Evolutionary conservation across 2,797 vertebrate species (phyloP).

Genomic region (Mormyrus hasselquistii): DNA sequence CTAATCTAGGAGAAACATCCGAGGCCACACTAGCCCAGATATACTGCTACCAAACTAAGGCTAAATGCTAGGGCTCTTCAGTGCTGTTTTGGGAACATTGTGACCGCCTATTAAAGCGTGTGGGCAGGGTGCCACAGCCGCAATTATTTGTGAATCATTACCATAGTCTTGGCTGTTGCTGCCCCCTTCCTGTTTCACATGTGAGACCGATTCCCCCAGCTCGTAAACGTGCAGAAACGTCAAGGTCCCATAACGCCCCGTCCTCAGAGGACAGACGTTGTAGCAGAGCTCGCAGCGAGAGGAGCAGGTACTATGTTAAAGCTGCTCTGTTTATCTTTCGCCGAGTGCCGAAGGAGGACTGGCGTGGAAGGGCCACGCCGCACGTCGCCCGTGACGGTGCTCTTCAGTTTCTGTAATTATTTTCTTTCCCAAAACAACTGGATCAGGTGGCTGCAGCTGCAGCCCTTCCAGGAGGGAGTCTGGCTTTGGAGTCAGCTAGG

Average conservation of each 20-base stretch:
- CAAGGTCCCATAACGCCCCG: background rate
- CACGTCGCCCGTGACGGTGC: background rate
- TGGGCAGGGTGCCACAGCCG: constrained; percentile 9
- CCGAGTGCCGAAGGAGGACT: background rate
- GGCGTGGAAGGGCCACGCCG: background rate
- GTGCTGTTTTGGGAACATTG: background rate
- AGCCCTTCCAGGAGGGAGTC: background rate
- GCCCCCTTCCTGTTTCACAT: constrained; percentile 14
- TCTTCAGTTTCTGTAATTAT: background rate
- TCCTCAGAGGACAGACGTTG: background rate
- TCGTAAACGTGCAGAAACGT: background rate
- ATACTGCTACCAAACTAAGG: background rate
- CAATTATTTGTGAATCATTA: constrained; percentile 23
- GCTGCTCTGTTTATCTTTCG: background rate
- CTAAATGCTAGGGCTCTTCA: background rate
- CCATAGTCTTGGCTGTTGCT: background rate
- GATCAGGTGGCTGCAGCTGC: background rate
- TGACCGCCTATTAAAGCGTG: background rate
- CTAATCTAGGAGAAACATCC: background rate
- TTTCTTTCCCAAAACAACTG: background rate
- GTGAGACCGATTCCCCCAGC: background rate
- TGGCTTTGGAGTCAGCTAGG: background rate
- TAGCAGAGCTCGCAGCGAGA: background rate
- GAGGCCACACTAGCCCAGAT: background rate
- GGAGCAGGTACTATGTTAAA: background rate